Percentiles rank a stretch among this genome's conserved stretches.
These are phyloP conservation scores for Plagodis dolabraria DNA, from an alignment of 2,888 invertebrate genomes.

Conservation along the genomic window DNA sequence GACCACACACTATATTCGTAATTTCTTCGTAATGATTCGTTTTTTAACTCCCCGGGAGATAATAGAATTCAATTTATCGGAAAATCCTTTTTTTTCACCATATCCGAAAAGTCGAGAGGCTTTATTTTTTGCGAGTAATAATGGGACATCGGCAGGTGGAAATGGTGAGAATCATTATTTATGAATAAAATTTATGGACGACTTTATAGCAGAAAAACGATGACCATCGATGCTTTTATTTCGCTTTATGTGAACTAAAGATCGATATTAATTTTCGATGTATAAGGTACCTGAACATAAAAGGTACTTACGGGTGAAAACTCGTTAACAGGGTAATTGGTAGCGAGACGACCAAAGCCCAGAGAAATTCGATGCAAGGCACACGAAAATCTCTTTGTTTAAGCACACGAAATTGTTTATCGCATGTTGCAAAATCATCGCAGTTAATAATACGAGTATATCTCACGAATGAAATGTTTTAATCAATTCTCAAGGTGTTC, in stretches of 20 bases:
- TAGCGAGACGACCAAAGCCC: too few relatives aligned
- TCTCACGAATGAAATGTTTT: too few relatives aligned
- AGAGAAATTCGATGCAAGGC: too few relatives aligned
- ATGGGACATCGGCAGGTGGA: conserved; percentile 15
- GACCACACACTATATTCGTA: conserved; percentile 24
- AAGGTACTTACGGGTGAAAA: too few relatives aligned
- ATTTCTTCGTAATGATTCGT: conserved; percentile 37
- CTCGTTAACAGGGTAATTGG: too few relatives aligned
- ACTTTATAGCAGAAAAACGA: neutral
- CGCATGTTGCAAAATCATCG: too few relatives aligned
- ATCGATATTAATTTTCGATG: too few relatives aligned
- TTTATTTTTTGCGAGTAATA: conserved; percentile 24
- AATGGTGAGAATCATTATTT: neutral
- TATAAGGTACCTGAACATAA: too few relatives aligned
- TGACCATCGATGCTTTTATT: neutral
- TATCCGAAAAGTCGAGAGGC: conserved; percentile 1
- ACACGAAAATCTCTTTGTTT: too few relatives aligned
- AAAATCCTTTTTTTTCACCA: conserved; percentile 34
- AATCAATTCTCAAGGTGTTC: too few relatives aligned
- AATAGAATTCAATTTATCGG: conserved; percentile 43
- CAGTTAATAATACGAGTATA: too few relatives aligned
- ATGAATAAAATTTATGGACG: neutral
- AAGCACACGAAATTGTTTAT: too few relatives aligned
- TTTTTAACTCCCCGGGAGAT: conserved; percentile 30
- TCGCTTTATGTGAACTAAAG: neutral